Percentiles rank a stretch among this genome's conserved stretches.
Conservation (phyloP, 2,888 invertebrate species). For the Acrobasis suavella region DNA sequence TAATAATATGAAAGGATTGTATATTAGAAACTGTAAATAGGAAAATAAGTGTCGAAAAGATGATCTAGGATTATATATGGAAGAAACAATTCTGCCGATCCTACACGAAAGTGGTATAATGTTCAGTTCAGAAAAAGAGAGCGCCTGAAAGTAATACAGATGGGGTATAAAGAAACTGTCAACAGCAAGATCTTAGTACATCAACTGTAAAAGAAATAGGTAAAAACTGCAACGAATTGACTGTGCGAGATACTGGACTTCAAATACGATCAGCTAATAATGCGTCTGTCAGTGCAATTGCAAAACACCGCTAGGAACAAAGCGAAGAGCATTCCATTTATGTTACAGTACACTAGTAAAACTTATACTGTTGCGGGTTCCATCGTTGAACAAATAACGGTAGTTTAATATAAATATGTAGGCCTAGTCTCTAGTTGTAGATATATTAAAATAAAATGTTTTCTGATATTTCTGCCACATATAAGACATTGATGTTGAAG, state of each 20-base stretch:
- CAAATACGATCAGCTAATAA: slow-evolving; percentile 43
- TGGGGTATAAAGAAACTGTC: too few relatives aligned
- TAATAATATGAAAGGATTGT: too few relatives aligned
- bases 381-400: slow-evolving; percentile 20
- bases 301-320: slow-evolving; percentile 37
- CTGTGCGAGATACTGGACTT: slow-evolving; percentile 42
- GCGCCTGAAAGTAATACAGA: too few relatives aligned
- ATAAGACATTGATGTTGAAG: not conserved
- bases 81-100: too few relatives aligned
- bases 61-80: too few relatives aligned
- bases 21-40: too few relatives aligned
- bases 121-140: too few relatives aligned
- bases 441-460: slow-evolving; percentile 4
- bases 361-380: slow-evolving; percentile 25
- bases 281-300: slow-evolving; percentile 36
- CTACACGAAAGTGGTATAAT: too few relatives aligned
- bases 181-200: too few relatives aligned
- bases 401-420: slow-evolving; percentile 8
- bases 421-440: not conserved
- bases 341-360: slow-evolving; percentile 24
- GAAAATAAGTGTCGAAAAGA: too few relatives aligned
- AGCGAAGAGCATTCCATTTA: slow-evolving; percentile 25
- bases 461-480: not conserved
- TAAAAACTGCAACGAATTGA: not conserved
- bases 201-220: too few relatives aligned